A percentile compares a stretch with the other conserved stretches of the same genome.
phyloP scores from a whole-genome alignment of 2,888 invertebrate genomes.

The Bombylius major region DNA sequence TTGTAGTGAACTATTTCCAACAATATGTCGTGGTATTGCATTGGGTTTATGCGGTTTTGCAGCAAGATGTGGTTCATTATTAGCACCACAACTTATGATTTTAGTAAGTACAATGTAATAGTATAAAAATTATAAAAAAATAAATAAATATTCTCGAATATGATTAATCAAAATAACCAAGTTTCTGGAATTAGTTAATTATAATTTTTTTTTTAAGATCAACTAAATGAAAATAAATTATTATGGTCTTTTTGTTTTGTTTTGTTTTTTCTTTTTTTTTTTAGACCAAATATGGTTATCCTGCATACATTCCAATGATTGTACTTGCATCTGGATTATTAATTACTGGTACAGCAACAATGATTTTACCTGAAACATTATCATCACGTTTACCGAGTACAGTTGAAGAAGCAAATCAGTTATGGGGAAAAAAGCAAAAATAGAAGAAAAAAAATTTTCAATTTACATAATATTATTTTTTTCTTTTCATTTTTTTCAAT shows the following conservation, averaged over 20 bases:
- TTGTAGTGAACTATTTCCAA: slow-evolving; percentile 33
- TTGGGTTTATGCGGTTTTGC: slow-evolving; percentile 39
- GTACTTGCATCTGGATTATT: slow-evolving; percentile 14
- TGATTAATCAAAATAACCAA: no score
- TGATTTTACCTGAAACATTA: slow-evolving; percentile 18
- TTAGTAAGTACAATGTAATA: slow-evolving; percentile 21
- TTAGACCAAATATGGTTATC: background rate
- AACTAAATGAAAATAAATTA: no score
- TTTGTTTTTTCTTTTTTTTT: no score
- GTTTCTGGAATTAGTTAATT: background rate
- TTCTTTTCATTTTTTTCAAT: no score
- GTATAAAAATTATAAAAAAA: no score
- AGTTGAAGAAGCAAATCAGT: slow-evolving; percentile 14
- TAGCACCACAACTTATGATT: slow-evolving; percentile 34
- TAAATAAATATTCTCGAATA: no score
- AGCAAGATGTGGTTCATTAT: slow-evolving; percentile 38
- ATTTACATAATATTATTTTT: no score
- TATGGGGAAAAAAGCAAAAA: slow-evolving; percentile 13
- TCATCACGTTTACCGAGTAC: slow-evolving; percentile 16
- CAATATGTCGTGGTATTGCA: slow-evolving; percentile 30
- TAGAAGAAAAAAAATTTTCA: no score
- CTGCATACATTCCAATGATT: slow-evolving; percentile 14
- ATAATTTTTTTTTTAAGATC: background rate
- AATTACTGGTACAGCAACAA: slow-evolving; percentile 15
- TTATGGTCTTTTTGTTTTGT: background rate